phyloP scores from a whole-genome alignment of 2,113 vertebrate genomes.

The Cairina moschata region DNA sequence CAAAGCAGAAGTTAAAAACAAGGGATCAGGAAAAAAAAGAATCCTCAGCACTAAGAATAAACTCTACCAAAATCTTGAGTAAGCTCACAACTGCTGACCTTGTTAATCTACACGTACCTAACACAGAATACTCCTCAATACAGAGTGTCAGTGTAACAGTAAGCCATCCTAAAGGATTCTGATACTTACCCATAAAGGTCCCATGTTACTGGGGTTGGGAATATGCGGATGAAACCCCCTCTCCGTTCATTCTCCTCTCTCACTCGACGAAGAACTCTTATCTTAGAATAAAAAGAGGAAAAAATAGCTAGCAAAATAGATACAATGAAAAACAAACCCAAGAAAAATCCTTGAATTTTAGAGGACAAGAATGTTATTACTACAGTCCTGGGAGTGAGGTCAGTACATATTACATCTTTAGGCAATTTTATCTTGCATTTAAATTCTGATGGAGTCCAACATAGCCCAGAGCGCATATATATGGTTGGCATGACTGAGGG shows the following conservation, averaged over 20 bases:
- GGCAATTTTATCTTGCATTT: not conserved
- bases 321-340: not conserved
- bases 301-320: not conserved
- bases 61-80: not conserved
- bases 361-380: not conserved
- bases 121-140: not conserved
- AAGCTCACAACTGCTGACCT: not conserved
- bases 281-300: conserved; percentile 65
- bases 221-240: conserved; percentile 95
- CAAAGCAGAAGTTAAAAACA: conserved; percentile 3
- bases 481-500: not conserved
- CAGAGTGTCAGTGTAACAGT: not conserved
- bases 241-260: conserved; percentile 92
- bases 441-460: not conserved
- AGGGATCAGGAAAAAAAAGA: not conserved
- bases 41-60: not conserved
- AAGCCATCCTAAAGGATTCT: not conserved
- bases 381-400: not conserved
- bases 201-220: conserved; percentile 93
- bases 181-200: conserved; percentile 88
- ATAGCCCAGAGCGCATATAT: not conserved
- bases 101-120: not conserved
- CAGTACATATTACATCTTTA: not conserved
- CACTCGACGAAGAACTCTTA: conserved; percentile 89
- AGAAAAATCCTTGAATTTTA: not conserved